Base-by-base conservation (phyloP, 2,888 invertebrate genomes). In the Cynaeus angustus region DNA sequence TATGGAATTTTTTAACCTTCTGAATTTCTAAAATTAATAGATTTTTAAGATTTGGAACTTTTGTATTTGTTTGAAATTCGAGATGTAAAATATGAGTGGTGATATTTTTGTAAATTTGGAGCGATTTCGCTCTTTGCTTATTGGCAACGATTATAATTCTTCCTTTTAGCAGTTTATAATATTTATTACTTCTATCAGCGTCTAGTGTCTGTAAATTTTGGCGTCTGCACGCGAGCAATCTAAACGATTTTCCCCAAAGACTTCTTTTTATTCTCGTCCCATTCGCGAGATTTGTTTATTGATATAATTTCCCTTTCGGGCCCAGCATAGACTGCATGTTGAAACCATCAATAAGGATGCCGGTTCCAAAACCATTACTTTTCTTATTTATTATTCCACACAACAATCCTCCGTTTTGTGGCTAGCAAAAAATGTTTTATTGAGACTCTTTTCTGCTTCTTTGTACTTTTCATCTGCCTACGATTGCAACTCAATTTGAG, bases 231-330 rank as follows among this genome's bases (percentile, higher is more conserved):
- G 12, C 21, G n/a, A 33, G 13, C 37, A 53, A 33, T 33, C 37
- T 53, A 10, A 55, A 12, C 56, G 28, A 45, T 58, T 30, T 14
- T 12, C 45, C 41, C 45, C 41, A 30, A 58, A 43, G 56, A 21
- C n/a, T n/a, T 16, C 41, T 58, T 56, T 58, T 58, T 58, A 58
- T 58, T 55, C 30, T 28, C 14, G 28, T 8, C 28, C 58, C 45
- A 58, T 58, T 58, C 28, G 30, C 9, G 14, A 30, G 58, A 58
- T 43, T 43, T 58, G 58, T 58, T 58, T 58, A 58, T 58, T 45
- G 58, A 45, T 55, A 53, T 53, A 53, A 55, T 16, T 21, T 21
- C 14, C 43, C 38, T 59, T 59, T 30, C 46, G 33, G 33, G 30
- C 14, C 30, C 43, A 26, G 30, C 14, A 16, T 12, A 12, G 30